Percentiles rank a stretch among this genome's conserved stretches.
These are phyloP conservation scores for Bovichtus diacanthus DNA, from an alignment of 2,797 vertebrate genomes.

Conservation along the genomic window DNA sequence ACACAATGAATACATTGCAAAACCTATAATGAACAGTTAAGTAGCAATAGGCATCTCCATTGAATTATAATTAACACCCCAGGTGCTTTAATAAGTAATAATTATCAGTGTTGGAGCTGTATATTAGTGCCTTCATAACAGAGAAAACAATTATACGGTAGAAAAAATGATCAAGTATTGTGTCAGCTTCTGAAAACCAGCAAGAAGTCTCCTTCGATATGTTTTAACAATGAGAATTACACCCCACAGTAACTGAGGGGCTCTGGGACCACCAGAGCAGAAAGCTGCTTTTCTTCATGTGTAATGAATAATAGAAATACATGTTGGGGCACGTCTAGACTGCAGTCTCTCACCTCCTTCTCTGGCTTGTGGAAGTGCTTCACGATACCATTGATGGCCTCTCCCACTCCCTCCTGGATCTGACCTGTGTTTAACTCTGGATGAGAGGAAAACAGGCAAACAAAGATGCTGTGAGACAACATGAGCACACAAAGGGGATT, in stretches of 20 bases:
- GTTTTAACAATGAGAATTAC: slow-evolving; percentile 17
- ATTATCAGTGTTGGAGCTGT: slow-evolving; percentile 21
- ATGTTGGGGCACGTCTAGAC: slow-evolving; percentile 74
- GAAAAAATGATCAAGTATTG: not conserved
- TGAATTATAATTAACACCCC: slow-evolving; percentile 26
- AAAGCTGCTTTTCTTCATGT: slow-evolving; percentile 46
- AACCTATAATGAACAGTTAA: slow-evolving; percentile 51
- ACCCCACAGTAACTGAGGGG: slow-evolving; percentile 19
- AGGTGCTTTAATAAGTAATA: slow-evolving; percentile 18
- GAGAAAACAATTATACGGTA: slow-evolving; percentile 1
- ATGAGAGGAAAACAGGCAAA: slow-evolving; percentile 45
- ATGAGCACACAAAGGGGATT: not conserved
- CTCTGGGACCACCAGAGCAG: slow-evolving; percentile 50
- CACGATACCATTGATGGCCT: slow-evolving; percentile 99
- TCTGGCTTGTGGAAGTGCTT: slow-evolving; percentile 99
- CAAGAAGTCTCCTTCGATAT: slow-evolving; percentile 1
- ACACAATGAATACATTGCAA: slow-evolving; percentile 34
- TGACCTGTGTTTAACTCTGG: slow-evolving; percentile 98
- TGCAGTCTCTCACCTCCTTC: slow-evolving; percentile 92
- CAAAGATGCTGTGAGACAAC: slow-evolving; percentile 34
- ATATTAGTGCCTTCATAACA: not conserved
- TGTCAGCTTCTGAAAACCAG: not conserved
- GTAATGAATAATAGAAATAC: slow-evolving; percentile 79
- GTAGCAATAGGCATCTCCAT: slow-evolving; percentile 25
- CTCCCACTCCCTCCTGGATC: slow-evolving; percentile 99